Conservation (phyloP, 37 sponge, comb jelly and placozoan genomes). For the Theonella swinhoei region DNA sequence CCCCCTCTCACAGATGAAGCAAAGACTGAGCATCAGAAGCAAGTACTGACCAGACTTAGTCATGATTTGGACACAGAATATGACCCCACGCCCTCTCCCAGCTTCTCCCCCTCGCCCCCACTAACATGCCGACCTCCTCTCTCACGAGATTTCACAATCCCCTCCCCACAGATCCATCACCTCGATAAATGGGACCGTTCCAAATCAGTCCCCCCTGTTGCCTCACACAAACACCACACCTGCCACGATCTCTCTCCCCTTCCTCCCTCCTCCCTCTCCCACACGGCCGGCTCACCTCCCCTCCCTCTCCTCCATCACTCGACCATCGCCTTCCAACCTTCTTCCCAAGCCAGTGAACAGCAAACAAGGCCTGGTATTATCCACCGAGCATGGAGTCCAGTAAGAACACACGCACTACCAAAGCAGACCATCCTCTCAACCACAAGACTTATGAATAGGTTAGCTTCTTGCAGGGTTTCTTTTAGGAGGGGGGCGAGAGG, state of each 20-base stretch:
- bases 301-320: constrained; percentile 5
- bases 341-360: not conserved
- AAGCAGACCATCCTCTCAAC: constrained; percentile 4
- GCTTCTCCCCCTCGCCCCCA: not conserved
- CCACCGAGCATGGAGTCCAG: constrained; percentile 22
- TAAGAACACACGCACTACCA: not conserved
- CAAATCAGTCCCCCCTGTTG: constrained; percentile 1
- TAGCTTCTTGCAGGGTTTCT: too few species aligned
- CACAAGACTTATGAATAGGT: constrained; percentile 34
- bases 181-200: constrained; percentile 17
- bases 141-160: not conserved
- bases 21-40: not conserved
- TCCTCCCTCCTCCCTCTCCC: not conserved
- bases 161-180: constrained; percentile 30
- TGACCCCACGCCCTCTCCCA: not conserved
- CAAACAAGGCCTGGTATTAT: not conserved
- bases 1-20: constrained; percentile 1
- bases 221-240: constrained; percentile 17
- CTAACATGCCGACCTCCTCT: not conserved
- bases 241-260: constrained; percentile 14
- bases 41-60: not conserved
- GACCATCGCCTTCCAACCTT: not conserved
- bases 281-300: not conserved
- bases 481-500: too few species aligned
- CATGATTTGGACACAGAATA: not conserved